Evolutionary conservation across 2,888 invertebrate species (phyloP).

Genomic region (Troglohyphantes excavatus): DNA sequence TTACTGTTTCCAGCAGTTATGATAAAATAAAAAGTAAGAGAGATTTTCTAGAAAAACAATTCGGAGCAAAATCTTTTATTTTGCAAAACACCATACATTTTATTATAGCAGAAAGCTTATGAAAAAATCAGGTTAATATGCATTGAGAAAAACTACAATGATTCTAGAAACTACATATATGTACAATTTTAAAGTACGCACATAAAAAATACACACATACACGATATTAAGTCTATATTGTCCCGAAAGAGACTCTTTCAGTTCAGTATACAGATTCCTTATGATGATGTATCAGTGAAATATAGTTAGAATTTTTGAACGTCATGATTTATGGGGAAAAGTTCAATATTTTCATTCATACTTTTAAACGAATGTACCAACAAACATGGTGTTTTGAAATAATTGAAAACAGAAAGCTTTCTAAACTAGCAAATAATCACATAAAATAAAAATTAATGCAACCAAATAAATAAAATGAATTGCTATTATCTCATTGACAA

Average conservation of each 20-base stretch:
- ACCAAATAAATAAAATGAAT: neutral
- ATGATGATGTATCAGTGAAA: neutral
- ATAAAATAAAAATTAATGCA: neutral
- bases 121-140: conserved; percentile 50
- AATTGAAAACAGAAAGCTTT: neutral
- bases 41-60: conserved; percentile 1
- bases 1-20: no score
- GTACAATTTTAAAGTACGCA: conserved; percentile 49
- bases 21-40: neutral
- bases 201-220: conserved; percentile 27
- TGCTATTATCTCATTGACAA: neutral
- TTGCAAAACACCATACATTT: conserved; percentile 35
- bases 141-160: conserved; percentile 46
- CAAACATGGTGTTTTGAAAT: neutral
- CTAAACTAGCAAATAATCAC: neutral
- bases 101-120: conserved; percentile 50
- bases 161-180: conserved; percentile 53
- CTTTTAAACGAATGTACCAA: neutral
- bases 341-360: neutral
- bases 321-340: neutral
- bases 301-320: neutral
- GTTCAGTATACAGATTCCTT: neutral
- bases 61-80: conserved; percentile 49
- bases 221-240: conserved; percentile 26
- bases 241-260: neutral